Conservation (phyloP, 1,140 invertebrate species). For the Luehdorfia chinensis region DNA sequence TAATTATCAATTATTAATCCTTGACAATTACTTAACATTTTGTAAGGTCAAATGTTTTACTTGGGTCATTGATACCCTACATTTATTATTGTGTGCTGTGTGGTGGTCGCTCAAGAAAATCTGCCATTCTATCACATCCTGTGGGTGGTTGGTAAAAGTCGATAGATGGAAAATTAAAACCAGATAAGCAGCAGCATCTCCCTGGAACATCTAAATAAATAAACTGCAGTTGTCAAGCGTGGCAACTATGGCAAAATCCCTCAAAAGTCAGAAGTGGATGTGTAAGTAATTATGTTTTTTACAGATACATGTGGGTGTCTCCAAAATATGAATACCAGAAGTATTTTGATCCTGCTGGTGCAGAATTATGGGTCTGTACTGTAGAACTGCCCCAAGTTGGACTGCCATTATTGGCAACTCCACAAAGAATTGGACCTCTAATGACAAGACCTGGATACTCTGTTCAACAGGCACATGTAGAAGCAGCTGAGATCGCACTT, state of each 20-base stretch:
- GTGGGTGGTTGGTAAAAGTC: no score
- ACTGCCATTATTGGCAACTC: slow-evolving; percentile 33
- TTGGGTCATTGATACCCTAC: no score
- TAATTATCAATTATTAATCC: no score
- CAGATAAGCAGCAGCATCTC: no score
- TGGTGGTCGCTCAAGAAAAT: background rate
- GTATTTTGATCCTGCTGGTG: slow-evolving; percentile 32
- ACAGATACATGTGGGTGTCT: slow-evolving; percentile 52
- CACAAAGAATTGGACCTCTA: slow-evolving; percentile 41
- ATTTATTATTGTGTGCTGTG: slow-evolving; percentile 12
- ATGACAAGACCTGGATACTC: slow-evolving; percentile 35
- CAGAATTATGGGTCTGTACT: slow-evolving; percentile 42
- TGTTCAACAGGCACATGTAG: slow-evolving; percentile 45
- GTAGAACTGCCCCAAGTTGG: slow-evolving; percentile 54
- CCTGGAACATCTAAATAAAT: no score
- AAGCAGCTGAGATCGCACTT: slow-evolving; percentile 51
- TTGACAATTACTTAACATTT: no score
- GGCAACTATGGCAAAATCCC: no score
- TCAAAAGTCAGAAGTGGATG: background rate
- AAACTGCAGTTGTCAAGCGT: no score
- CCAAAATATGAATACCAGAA: slow-evolving; percentile 52
- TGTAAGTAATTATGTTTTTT: background rate
- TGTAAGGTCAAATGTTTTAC: no score
- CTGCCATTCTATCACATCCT: no score
- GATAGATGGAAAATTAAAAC: no score